Conservation (phyloP, 2,113 vertebrate genomes). For the Triplophysa tibetana region DNA sequence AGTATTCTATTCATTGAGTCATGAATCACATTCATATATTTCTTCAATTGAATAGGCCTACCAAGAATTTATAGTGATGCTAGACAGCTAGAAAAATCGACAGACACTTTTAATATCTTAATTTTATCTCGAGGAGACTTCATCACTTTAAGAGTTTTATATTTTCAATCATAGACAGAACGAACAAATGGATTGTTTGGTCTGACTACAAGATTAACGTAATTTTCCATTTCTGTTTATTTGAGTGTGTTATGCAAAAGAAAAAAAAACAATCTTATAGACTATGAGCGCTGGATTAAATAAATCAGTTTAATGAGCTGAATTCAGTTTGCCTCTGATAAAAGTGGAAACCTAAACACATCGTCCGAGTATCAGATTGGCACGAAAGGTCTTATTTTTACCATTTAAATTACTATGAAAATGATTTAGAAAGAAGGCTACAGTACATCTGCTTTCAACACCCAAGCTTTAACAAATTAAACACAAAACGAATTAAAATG, state of each 20-base stretch:
- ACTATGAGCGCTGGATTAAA: not conserved
- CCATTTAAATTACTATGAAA: too few relatives aligned
- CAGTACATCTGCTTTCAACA: too few relatives aligned
- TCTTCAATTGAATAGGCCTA: too few relatives aligned
- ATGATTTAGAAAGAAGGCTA: too few relatives aligned
- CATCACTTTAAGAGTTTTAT: not conserved
- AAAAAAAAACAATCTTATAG: not conserved
- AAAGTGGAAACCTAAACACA: not conserved
- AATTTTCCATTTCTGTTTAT: not conserved
- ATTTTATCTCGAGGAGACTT: not conserved
- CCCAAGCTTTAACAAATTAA: too few relatives aligned
- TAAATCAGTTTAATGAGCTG: not conserved
- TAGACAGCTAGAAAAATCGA: not conserved
- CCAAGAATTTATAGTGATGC: too few relatives aligned
- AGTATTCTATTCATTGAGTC: not conserved
- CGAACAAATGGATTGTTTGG: not conserved
- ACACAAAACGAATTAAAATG: not conserved
- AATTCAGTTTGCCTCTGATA: not conserved
- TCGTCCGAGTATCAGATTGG: not conserved
- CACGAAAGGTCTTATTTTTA: not conserved
- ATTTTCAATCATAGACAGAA: slow-evolving; percentile 8
- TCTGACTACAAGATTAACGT: not conserved
- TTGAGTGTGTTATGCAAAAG: not conserved
- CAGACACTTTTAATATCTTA: too few relatives aligned
- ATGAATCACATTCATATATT: too few relatives aligned